A percentile compares a stretch with the other conserved stretches of the same genome.
These are phyloP conservation scores for Euschistus heros DNA, from an alignment of 1,140 invertebrate species.

Conservation along the genomic window DNA sequence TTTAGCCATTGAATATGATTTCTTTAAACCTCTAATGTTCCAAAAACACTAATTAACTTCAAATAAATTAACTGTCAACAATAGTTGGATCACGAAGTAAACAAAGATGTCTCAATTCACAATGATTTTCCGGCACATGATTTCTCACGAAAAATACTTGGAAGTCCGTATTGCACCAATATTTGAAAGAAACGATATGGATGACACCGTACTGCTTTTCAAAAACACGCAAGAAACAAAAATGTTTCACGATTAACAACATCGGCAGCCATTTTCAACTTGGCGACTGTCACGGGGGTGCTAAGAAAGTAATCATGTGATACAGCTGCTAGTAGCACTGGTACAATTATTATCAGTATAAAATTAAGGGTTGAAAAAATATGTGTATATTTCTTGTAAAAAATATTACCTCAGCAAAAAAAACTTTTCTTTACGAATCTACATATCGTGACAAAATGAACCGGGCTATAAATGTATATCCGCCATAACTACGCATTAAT, in stretches of 20 bases:
- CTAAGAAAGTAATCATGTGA: conserved; percentile 11
- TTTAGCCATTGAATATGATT: neutral
- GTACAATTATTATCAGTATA: neutral
- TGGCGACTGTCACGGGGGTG: conserved; percentile 19
- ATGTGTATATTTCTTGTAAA: too few species aligned
- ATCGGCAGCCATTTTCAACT: conserved; percentile 21
- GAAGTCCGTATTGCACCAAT: neutral
- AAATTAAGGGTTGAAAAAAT: too few species aligned
- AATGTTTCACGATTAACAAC: conserved; percentile 8
- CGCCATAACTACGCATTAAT: too few species aligned
- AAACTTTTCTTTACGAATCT: too few species aligned
- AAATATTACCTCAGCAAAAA: too few species aligned
- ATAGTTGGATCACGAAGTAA: conserved; percentile 2
- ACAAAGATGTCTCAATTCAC: neutral
- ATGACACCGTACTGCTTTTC: neutral
- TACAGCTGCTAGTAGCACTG: neutral
- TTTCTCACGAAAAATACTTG: neutral
- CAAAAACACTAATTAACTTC: neutral
- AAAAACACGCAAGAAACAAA: neutral
- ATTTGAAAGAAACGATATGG: too few species aligned
- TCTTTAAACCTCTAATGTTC: neutral
- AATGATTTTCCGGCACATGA: neutral
- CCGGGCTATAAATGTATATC: too few species aligned
- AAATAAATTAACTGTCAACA: conserved; percentile 8
- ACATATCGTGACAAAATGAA: too few species aligned